Percentiles rank a stretch among this genome's conserved stretches.
These are phyloP conservation scores for Chaunax sp. DNA, from an alignment of 2,797 vertebrate species.

Conservation along the genomic window DNA sequence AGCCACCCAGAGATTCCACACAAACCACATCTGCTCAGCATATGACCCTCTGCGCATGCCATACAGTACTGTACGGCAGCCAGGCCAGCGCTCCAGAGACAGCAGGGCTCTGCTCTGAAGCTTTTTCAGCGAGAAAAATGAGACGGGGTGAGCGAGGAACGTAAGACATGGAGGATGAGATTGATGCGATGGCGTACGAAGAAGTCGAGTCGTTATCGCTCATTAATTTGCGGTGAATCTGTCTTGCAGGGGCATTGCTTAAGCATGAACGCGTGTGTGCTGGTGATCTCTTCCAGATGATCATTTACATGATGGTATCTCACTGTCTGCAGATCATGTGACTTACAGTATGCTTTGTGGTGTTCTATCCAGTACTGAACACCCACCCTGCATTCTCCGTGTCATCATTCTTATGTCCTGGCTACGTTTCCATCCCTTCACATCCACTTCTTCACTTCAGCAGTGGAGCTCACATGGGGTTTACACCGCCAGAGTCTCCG, in stretches of 20 bases:
- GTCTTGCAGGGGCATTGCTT: slow-evolving; percentile 48
- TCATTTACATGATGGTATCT: slow-evolving; percentile 31
- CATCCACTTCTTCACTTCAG: neutral
- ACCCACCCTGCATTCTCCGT: slow-evolving; percentile 23
- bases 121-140: slow-evolving; percentile 42
- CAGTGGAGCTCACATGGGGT: neutral
- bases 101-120: slow-evolving; percentile 33
- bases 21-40: slow-evolving; percentile 74
- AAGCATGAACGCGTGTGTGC: slow-evolving; percentile 45
- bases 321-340: slow-evolving; percentile 45
- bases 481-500: slow-evolving; percentile 3
- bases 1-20: slow-evolving; percentile 74
- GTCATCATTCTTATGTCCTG: slow-evolving; percentile 34
- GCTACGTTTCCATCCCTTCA: slow-evolving; percentile 26
- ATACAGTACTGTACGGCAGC: slow-evolving; percentile 41
- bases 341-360: slow-evolving; percentile 49
- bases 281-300: slow-evolving; percentile 74
- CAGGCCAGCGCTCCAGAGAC: slow-evolving; percentile 35
- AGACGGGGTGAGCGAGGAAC: slow-evolving; percentile 41
- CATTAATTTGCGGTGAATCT: slow-evolving; percentile 60
- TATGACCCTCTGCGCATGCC: slow-evolving; percentile 61
- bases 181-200: slow-evolving; percentile 18
- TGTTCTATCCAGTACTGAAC: slow-evolving; percentile 39
- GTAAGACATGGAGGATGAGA: slow-evolving; percentile 42
- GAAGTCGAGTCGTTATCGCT: slow-evolving; percentile 35